These are phyloP conservation scores for Charanyca ferruginea DNA, from an alignment of 2,888 invertebrate species.

Conservation along the genomic window DNA sequence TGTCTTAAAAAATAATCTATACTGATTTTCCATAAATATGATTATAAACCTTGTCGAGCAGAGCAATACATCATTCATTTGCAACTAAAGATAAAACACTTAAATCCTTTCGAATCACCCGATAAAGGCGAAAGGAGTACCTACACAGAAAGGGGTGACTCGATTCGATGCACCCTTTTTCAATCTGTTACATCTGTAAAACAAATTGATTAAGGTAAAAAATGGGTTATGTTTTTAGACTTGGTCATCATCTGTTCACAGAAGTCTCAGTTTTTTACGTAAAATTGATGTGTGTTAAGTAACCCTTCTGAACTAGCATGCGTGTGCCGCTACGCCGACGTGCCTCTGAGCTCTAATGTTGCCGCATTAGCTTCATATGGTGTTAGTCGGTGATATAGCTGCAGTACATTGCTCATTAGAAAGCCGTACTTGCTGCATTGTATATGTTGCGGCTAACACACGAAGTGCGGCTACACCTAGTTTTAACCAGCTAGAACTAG, in stretches of 20 bases:
- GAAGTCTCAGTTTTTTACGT: not conserved
- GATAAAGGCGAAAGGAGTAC: not conserved
- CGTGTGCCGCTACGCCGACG: slow-evolving; percentile 1
- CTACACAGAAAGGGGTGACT: not conserved
- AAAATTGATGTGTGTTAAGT: not conserved
- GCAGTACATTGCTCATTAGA: slow-evolving; percentile 38
- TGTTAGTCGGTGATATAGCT: slow-evolving; percentile 40
- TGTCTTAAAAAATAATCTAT: no score
- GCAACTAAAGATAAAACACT: not conserved
- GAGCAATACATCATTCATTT: not conserved
- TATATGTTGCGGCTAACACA: no score
- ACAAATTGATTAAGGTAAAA: no score
- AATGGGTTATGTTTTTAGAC: no score
- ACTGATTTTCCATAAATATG: no score
- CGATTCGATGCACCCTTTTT: not conserved
- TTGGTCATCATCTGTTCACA: not conserved
- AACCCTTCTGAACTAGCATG: not conserved
- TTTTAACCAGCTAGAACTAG: no score
- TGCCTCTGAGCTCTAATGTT: slow-evolving; percentile 37
- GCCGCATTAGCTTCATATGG: slow-evolving; percentile 49
- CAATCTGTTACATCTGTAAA: not conserved
- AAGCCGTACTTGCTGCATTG: slow-evolving; percentile 15
- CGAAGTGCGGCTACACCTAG: no score
- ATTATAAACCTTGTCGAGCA: no score
- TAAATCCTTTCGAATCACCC: no score